Evolutionary conservation across 2,888 invertebrate species (phyloP).

Genomic region (Atrina japonica): DNA sequence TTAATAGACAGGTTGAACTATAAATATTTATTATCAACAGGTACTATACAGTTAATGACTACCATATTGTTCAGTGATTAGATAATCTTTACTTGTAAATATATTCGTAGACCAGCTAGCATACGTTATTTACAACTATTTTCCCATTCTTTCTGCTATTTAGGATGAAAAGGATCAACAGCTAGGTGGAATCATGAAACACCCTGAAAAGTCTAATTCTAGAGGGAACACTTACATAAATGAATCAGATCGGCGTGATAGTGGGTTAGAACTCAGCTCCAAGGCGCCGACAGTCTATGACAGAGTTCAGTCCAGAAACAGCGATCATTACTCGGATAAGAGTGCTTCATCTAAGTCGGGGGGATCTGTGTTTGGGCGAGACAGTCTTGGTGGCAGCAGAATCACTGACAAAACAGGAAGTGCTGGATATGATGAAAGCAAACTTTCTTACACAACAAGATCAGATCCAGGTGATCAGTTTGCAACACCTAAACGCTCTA

Average conservation of each 20-base stretch:
- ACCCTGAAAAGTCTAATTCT: constrained; percentile 12
- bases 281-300: constrained; percentile 2
- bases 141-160: too few relatives aligned
- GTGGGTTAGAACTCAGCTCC: constrained; percentile 22
- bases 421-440: constrained; percentile 15
- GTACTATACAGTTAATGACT: too few relatives aligned
- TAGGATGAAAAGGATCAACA: constrained; percentile 23
- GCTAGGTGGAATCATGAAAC: constrained; percentile 1
- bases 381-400: not conserved
- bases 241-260: constrained; percentile 14
- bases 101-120: too few relatives aligned
- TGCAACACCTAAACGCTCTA: constrained; percentile 37
- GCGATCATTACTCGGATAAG: constrained; percentile 11
- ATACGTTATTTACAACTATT: too few relatives aligned
- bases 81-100: too few relatives aligned
- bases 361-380: not conserved
- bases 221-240: constrained; percentile 9
- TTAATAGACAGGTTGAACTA: too few relatives aligned
- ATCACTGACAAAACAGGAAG: not conserved
- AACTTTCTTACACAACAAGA: constrained; percentile 39
- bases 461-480: constrained; percentile 57
- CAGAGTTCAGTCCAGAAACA: constrained; percentile 5
- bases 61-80: too few relatives aligned
- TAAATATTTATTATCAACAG: too few relatives aligned
- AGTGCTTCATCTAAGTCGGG: constrained; percentile 9